Conservation (phyloP, 2,797 vertebrate species). For the Sebastes dallii region DNA sequence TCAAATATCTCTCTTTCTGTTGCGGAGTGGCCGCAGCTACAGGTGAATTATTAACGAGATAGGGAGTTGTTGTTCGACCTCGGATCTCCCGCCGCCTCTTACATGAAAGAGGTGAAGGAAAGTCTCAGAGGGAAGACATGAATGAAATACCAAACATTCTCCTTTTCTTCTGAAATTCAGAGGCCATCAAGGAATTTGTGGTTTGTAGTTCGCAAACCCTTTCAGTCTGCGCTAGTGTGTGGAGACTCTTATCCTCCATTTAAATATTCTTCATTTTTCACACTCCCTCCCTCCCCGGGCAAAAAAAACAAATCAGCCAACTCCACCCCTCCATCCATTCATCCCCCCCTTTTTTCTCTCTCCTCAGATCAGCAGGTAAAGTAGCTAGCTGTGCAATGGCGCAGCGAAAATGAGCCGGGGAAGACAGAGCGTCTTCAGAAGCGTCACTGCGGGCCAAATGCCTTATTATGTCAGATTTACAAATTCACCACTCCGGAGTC, state of each 20-base stretch:
- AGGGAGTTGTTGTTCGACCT: slow-evolving; percentile 51
- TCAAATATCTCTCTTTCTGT: background rate
- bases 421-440: slow-evolving; percentile 61
- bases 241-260: slow-evolving; percentile 31
- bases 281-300: slow-evolving; percentile 8
- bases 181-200: slow-evolving; percentile 33
- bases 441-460: slow-evolving; percentile 84
- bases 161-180: slow-evolving; percentile 40
- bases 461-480: slow-evolving; percentile 87
- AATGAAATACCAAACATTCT: slow-evolving; percentile 54
- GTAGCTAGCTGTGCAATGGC: slow-evolving; percentile 44
- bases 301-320: slow-evolving; percentile 30
- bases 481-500: slow-evolving; percentile 76
- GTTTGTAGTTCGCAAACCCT: background rate
- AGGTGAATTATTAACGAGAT: slow-evolving; percentile 71
- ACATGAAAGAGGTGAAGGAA: slow-evolving; percentile 40
- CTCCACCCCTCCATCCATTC: background rate
- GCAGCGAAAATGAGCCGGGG: slow-evolving; percentile 56
- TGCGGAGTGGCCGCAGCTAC: slow-evolving; percentile 49
- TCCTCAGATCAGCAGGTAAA: slow-evolving; percentile 51
- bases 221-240: background rate
- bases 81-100: slow-evolving; percentile 27
- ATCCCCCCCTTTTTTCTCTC: slow-evolving; percentile 2
- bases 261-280: slow-evolving; percentile 38
- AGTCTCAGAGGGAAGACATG: slow-evolving; percentile 40